A percentile compares a stretch with the other conserved stretches of the same genome.
These are phyloP conservation scores for Hypomecis punctinalis DNA, from an alignment of 2,888 invertebrate species.

Conservation along the genomic window DNA sequence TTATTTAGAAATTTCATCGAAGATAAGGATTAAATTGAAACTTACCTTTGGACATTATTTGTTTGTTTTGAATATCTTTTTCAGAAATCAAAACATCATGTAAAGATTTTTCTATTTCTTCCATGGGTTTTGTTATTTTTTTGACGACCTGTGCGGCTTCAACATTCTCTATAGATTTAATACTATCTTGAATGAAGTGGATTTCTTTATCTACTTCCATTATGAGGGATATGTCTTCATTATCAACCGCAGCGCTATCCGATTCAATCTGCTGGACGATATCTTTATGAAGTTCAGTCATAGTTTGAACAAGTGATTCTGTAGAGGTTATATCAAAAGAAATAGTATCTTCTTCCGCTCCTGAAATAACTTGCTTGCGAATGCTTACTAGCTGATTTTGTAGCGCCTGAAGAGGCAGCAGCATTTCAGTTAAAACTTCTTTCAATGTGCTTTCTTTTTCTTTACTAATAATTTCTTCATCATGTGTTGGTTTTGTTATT, in stretches of 20 bases:
- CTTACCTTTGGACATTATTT: slow-evolving; percentile 61
- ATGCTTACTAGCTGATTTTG: slow-evolving; percentile 64
- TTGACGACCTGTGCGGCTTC: slow-evolving; percentile 52
- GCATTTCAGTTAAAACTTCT: slow-evolving; percentile 61
- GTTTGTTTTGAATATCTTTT: slow-evolving; percentile 42
- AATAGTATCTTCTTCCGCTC: slow-evolving; percentile 60
- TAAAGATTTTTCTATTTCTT: slow-evolving; percentile 63
- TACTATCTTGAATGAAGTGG: slow-evolving; percentile 64
- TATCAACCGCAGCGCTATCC: slow-evolving; percentile 51
- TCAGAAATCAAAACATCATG: slow-evolving; percentile 54
- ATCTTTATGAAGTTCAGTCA: slow-evolving; percentile 70
- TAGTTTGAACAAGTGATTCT: slow-evolving; percentile 67
- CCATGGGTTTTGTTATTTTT: slow-evolving; percentile 60
- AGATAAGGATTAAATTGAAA: slow-evolving; percentile 22
- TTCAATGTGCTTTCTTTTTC: slow-evolving; percentile 56
- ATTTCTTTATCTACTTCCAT: slow-evolving; percentile 69
- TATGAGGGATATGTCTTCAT: slow-evolving; percentile 61
- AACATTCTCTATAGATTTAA: slow-evolving; percentile 63
- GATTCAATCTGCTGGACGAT: slow-evolving; percentile 62
- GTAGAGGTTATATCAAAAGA: slow-evolving; percentile 65
- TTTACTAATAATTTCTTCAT: slow-evolving; percentile 45
- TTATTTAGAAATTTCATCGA: background rate
- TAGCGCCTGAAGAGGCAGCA: slow-evolving; percentile 65
- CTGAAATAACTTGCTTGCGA: slow-evolving; percentile 65
- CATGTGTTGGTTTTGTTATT: slow-evolving; percentile 36